Conservation (phyloP, 2,797 vertebrate genomes). For the Phataginus tricuspis region DNA sequence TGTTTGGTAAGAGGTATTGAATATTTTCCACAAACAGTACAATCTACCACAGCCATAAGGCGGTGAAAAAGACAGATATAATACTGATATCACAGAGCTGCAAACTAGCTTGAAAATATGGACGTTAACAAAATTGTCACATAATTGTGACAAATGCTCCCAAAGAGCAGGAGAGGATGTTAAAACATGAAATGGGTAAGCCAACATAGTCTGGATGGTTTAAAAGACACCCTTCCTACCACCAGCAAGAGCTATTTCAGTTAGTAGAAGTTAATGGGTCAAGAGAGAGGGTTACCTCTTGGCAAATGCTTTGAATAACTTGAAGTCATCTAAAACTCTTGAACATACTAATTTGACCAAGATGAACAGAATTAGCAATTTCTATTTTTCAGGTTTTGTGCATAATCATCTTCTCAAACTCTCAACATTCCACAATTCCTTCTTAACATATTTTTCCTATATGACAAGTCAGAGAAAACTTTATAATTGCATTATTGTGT, state of each 20-base stretch:
- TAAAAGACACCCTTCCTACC: neutral
- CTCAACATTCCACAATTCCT: neutral
- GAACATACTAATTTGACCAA: neutral
- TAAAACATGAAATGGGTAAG: neutral
- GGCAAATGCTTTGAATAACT: neutral
- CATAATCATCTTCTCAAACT: constrained; percentile 11
- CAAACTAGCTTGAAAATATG: neutral
- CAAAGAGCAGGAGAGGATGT: neutral
- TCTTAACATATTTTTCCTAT: constrained; percentile 8
- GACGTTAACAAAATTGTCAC: neutral
- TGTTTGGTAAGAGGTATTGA: neutral
- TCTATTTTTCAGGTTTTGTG: neutral
- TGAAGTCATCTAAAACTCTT: constrained; percentile 16
- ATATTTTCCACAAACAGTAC: neutral
- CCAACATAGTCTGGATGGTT: neutral
- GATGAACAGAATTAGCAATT: neutral
- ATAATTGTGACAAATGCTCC: neutral
- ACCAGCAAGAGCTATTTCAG: neutral
- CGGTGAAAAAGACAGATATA: neutral
- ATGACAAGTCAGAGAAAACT: neutral
- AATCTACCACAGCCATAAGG: neutral
- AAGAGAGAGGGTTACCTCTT: neutral
- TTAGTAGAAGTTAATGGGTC: neutral
- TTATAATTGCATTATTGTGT: neutral
- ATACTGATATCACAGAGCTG: neutral